Conservation (phyloP, 92 coral and sea anemone species). For the Siderastrea siderea region DNA sequence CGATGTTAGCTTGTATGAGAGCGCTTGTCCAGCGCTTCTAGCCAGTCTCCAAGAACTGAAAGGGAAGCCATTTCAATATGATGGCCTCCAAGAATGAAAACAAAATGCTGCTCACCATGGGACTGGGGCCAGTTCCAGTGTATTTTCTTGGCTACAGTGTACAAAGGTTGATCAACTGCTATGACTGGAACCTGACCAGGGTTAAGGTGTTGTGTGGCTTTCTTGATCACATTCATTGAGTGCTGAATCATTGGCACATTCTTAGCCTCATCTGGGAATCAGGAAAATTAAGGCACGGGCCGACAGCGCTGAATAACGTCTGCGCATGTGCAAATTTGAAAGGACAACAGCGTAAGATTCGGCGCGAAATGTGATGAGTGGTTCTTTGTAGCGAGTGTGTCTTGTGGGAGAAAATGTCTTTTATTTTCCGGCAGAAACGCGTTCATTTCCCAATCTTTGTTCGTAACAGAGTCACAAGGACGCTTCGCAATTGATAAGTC, state of each 20-base stretch:
- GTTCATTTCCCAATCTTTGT: too few species aligned
- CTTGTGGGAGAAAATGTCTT: too few species aligned
- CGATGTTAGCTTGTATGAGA: neutral
- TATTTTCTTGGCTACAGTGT: constrained; percentile 67
- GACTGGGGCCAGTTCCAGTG: constrained; percentile 60
- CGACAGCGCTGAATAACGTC: too few species aligned
- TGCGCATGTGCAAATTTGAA: too few species aligned
- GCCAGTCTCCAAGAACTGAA: neutral
- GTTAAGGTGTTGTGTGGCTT: constrained; percentile 49
- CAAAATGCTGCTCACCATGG: constrained; percentile 9
- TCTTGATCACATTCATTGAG: constrained; percentile 68
- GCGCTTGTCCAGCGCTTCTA: constrained; percentile 52
- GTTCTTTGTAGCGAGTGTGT: too few species aligned
- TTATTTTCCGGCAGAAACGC: too few species aligned
- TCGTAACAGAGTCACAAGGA: too few species aligned
- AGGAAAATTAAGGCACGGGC: too few species aligned
- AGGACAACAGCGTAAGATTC: too few species aligned
- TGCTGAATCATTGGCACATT: constrained; percentile 76
- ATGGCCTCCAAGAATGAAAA: constrained; percentile 19
- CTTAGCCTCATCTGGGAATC: constrained; percentile 75
- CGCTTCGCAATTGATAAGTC: too few species aligned
- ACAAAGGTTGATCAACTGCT: constrained; percentile 77
- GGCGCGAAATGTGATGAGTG: too few species aligned
- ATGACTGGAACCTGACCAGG: constrained; percentile 80
- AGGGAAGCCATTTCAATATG: constrained; percentile 13